Evolutionary conservation across 2,797 vertebrate genomes (phyloP), one percentile per base, ranked within the genome.

Genomic region (Botia kubotai): DNA sequence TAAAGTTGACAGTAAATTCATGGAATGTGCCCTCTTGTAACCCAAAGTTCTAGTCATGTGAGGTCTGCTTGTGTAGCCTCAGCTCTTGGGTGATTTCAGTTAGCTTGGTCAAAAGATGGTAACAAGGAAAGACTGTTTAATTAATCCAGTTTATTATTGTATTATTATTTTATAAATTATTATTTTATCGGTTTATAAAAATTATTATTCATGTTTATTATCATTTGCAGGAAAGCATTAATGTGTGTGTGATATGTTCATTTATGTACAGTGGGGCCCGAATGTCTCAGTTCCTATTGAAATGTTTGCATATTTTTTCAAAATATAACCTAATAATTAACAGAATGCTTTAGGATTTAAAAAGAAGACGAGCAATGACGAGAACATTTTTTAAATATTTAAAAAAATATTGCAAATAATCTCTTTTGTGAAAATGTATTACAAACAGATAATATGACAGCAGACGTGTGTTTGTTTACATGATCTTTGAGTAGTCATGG

Each of bases 381-480:
- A 26, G 3, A 60, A 60, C 33, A 3, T 33, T 33, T 33, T 33
- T 33, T 3, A 57, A 46, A 46, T 46, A 8, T 43, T 36, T 26
- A 33, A 33, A 33, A 29, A 39, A 6, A 8, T 39, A 39, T 39
- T 39, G 36, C 36, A 7, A 39, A 39, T 0, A 6, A 39, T 0
- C 6, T 39, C 7, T 39, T 46, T 46, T 11, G 8, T 55, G 52
- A 55, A 55, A 55, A 55, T n/a, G 3, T 55, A 55, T 17, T 5
- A n/a, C 17, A n/a, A 55, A 23, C 10, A 66, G 63, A 66, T 29
- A 39, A 66, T 7, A 33, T 83, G 66, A 75, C 75, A 80, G 77
- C 33, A 8, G 55, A 69, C 62, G 72, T 77, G 50, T 70, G 57
- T 69, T 69, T 68, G 79, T 82, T 77, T 70, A 23, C 80, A 85